Evolutionary conservation across 2,888 invertebrate genomes (phyloP).

Genomic region (Dioctria linearis): DNA sequence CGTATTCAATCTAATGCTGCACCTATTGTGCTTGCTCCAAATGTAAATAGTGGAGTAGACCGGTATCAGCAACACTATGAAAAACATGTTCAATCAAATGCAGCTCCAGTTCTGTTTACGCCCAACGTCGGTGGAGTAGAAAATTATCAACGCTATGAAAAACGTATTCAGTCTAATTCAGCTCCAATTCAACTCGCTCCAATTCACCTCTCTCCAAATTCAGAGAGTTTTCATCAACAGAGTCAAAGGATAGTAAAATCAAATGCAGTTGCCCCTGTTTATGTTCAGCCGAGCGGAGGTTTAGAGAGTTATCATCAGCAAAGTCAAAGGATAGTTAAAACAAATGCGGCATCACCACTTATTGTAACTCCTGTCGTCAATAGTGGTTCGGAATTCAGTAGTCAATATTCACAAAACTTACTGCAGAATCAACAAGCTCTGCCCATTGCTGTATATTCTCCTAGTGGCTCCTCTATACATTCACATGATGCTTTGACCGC

Average conservation of each 20-base stretch:
- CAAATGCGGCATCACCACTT: slow-evolving; percentile 48
- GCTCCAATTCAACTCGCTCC: slow-evolving; percentile 13
- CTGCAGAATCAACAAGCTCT: slow-evolving; percentile 10
- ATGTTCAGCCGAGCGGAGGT: slow-evolving; percentile 57
- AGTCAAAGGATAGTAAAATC: slow-evolving; percentile 30
- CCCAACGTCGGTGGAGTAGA: slow-evolving; percentile 24
- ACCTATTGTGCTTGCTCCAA: slow-evolving; percentile 61
- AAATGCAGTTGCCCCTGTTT: slow-evolving; percentile 27
- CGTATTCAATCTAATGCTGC: slow-evolving; percentile 62
- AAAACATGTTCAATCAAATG: slow-evolving; percentile 58
- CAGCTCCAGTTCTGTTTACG: slow-evolving; percentile 19
- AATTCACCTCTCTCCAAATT: slow-evolving; percentile 31
- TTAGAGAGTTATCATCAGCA: slow-evolving; percentile 61
- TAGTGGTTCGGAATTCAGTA: slow-evolving; percentile 58
- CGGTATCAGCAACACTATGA: slow-evolving; percentile 61
- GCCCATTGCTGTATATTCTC: slow-evolving; percentile 42
- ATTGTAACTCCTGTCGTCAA: slow-evolving; percentile 48
- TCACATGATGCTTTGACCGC: slow-evolving; percentile 52
- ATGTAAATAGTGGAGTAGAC: slow-evolving; percentile 59
- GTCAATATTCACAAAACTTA: slow-evolving; percentile 52
- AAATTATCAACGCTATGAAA: slow-evolving; percentile 10
- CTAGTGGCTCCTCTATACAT: slow-evolving; percentile 36
- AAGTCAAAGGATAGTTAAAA: slow-evolving; percentile 57
- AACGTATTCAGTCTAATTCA: slow-evolving; percentile 22
- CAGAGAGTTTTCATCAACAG: slow-evolving; percentile 43